Conservation (phyloP, 1,140 invertebrate species). For the Thrips palmi region DNA sequence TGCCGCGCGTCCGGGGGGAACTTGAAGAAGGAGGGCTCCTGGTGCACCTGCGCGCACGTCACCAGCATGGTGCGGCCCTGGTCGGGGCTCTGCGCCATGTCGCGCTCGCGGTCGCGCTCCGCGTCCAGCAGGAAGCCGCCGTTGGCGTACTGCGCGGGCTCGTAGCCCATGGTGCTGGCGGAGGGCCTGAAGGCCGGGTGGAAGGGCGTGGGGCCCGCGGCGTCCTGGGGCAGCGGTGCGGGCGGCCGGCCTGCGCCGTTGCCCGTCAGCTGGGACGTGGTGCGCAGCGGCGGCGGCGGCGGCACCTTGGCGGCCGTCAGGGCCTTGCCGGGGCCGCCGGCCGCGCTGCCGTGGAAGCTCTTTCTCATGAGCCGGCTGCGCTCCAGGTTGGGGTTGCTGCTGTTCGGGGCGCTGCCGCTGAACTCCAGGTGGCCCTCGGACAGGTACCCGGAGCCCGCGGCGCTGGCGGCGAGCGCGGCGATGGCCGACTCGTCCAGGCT, state of each 20-base stretch:
- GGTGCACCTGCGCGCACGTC: conserved; percentile 62
- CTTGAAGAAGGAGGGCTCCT: conserved; percentile 35
- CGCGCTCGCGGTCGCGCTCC: conserved; percentile 6
- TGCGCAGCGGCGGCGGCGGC: conserved; percentile 65
- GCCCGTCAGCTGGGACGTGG: conserved; percentile 58
- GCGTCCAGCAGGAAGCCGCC: conserved; percentile 22
- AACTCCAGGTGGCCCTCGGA: conserved; percentile 74
- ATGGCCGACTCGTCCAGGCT: conserved; percentile 17
- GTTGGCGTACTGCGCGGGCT: conserved; percentile 32
- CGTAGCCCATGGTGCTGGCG: too few relatives aligned
- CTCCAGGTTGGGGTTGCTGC: conserved; percentile 64
- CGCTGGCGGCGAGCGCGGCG: conserved; percentile 19
- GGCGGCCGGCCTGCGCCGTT: conserved; percentile 28
- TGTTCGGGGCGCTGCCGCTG: conserved; percentile 24
- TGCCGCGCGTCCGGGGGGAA: conserved; percentile 23
- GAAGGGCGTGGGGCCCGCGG: too few relatives aligned
- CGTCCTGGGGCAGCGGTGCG: conserved; percentile 25
- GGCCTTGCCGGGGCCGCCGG: conserved; percentile 52
- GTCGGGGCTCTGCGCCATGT: conserved; percentile 8
- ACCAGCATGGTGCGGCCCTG: conserved; percentile 37
- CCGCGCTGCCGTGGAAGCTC: conserved; percentile 71
- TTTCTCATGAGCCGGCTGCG: conserved; percentile 75
- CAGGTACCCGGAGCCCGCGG: conserved; percentile 39
- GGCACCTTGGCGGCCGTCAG: conserved; percentile 67
- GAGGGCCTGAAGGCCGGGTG: conserved; percentile 14